A percentile compares a stretch with the other conserved stretches of the same genome.
These are phyloP conservation scores for Pecten maximus DNA, from an alignment of 2,888 invertebrate genomes.

Conservation along the genomic window DNA sequence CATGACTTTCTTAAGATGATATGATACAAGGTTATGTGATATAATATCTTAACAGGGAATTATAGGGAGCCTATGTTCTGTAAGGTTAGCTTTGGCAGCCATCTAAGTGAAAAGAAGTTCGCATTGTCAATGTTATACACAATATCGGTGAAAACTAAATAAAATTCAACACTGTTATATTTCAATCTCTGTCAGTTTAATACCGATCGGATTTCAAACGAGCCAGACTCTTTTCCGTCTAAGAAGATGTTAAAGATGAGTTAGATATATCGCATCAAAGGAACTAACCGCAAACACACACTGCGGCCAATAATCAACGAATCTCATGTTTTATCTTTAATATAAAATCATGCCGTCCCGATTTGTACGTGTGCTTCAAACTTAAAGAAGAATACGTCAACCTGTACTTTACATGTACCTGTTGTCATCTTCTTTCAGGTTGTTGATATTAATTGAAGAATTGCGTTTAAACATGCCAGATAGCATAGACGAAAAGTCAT, in stretches of 20 bases:
- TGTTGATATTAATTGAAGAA: not conserved
- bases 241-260: not conserved
- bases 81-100: too few species aligned
- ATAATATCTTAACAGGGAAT: too few species aligned
- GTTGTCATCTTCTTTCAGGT: not conserved
- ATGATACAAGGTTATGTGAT: too few species aligned
- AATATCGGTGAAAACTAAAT: not conserved
- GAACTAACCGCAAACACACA: slow-evolving; percentile 1
- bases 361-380: not conserved
- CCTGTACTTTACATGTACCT: not conserved
- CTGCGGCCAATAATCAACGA: not conserved
- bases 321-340: slow-evolving; percentile 13
- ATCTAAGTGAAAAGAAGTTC: not conserved
- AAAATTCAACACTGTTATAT: not conserved
- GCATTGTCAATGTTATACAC: not conserved
- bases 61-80: too few species aligned
- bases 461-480: not conserved
- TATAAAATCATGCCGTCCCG: not conserved
- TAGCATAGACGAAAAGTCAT: not conserved
- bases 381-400: not conserved
- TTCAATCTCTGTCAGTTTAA: not conserved
- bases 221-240: not conserved
- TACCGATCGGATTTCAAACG: not conserved
- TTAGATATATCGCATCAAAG: not conserved
- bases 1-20: too few species aligned